Base-by-base conservation (phyloP, 2,888 invertebrate species). In the Trachelus stipa region DNA sequence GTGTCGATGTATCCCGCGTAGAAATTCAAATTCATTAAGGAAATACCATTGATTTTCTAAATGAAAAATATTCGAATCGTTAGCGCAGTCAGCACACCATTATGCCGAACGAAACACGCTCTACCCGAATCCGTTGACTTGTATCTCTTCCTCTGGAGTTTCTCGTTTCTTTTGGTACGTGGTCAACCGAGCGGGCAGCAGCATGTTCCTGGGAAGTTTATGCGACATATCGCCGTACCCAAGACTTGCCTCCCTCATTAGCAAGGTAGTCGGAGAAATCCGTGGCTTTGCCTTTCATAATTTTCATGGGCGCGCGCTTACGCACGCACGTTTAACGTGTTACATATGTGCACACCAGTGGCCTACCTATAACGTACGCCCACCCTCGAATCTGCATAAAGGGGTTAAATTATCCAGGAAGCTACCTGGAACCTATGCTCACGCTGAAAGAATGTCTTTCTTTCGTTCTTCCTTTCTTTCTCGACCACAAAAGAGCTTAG, bases 351-450 rank as follows among this genome's bases (percentile, higher is more conserved):
- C 56, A 56, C 56, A 56, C 56, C 2, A 56, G 56, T 56, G 56
- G 56, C 56, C 56, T 56, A 56, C 23, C 56, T 56, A 79, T 79
- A 82, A 82, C 82, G 77, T 79, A 83, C 84, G 82, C 82, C 85
- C 80, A 81, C 79, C 75, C 68, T 74, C 78, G 83, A 83, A 81
- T 83, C 82, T 79, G 76, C 78, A 82, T 80, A 83, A 86, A 84
- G 83, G 83, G 56, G 80, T 80, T 74, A 82, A 87, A 88, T 87
- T 87, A 88, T 84, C 83, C 86, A 81, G 85, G 83, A 87, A 85
- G 80, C 80, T 79, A 80, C 74, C 76, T 76, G 79, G 76, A 84
- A 83, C 79, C 83, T 81, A 82, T 83, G 84, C 84, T 87, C 83
- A 80, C 77, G 81, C 80, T 78, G 76, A 82, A 84, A 81, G 81